Conservation (phyloP, 2,113 vertebrate genomes). For the Cavia porcellus region DNA sequence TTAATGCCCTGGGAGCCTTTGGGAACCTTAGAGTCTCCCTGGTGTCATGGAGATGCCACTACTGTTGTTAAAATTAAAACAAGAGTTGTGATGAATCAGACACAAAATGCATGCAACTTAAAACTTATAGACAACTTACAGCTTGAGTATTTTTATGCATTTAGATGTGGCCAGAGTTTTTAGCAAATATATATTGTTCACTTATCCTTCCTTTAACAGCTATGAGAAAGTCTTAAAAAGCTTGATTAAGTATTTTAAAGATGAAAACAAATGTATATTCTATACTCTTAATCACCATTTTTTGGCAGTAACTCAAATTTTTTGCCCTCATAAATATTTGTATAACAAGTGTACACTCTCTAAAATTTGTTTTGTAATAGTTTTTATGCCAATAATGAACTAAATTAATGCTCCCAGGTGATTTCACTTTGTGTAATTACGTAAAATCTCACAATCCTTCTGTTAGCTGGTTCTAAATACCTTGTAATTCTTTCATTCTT, state of each 20-base stretch:
- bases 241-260: neutral
- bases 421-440: neutral
- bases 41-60: neutral
- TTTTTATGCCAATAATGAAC: neutral
- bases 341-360: neutral
- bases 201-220: neutral
- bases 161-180: neutral
- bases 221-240: conserved; percentile 24
- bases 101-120: neutral
- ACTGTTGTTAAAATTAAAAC: neutral
- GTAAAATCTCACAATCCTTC: neutral
- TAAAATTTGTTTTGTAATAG: conserved; percentile 28
- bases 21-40: neutral
- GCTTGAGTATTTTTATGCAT: neutral
- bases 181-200: neutral
- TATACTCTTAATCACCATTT: neutral
- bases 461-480: too few species aligned
- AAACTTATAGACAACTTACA: neutral
- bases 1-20: neutral
- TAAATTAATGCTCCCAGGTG: neutral
- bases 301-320: neutral
- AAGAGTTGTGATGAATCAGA: neutral
- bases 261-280: neutral
- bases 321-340: conserved; percentile 37
- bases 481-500: too few species aligned